Evolutionary conservation across 2,797 vertebrate genomes (phyloP), one percentile per base, ranked within the genome.

Genomic region (Coilia nasus): DNA sequence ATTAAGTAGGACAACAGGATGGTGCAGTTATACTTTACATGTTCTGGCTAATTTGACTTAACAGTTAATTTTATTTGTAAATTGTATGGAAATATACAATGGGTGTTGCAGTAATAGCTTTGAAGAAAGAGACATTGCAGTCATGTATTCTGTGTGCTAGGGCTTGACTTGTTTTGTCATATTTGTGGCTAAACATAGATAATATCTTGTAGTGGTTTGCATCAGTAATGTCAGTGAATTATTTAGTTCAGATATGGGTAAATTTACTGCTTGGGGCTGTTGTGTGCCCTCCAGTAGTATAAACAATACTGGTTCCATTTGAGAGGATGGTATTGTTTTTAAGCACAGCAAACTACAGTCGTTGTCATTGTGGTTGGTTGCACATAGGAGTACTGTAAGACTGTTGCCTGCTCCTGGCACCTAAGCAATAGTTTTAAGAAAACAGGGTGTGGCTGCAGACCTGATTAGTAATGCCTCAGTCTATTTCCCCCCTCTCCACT

Each of bases 1-100:
- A 62, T 84, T 85, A 85, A 82, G 60, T 82, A 59, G 84, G 41
- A 57, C 59, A 60, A 19, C 9, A 59, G 25, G 62, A 25, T 11
- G 11, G 12, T 12, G 12, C 11, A 67, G 14, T 28, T 1, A 67
- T 60, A 9, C n/a, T n/a, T n/a, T n/a, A n/a, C n/a, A n/a, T n/a
- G 35, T 41, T 2, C 5, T 41, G 5, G 35, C 5, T 41, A 41
- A 41, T 41, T 41, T 41, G 5, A 41, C 35, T 41, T 41, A 41
- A 41, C 35, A 41, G 35, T 41, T 41, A 2, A 41, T 41, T 41
- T 41, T 41, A 41, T 41, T 41, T 41, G 35, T 41, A 41, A 41
- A 41, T 41, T 41, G 35, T 41, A 41, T 41, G 35, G 35, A 41
- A 41, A 41, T 2, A 41, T 2, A 41, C 35, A 41, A n/a, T n/a